phyloP scores from a whole-genome alignment of 2,797 vertebrate species.

The Muscicapa striata region DNA sequence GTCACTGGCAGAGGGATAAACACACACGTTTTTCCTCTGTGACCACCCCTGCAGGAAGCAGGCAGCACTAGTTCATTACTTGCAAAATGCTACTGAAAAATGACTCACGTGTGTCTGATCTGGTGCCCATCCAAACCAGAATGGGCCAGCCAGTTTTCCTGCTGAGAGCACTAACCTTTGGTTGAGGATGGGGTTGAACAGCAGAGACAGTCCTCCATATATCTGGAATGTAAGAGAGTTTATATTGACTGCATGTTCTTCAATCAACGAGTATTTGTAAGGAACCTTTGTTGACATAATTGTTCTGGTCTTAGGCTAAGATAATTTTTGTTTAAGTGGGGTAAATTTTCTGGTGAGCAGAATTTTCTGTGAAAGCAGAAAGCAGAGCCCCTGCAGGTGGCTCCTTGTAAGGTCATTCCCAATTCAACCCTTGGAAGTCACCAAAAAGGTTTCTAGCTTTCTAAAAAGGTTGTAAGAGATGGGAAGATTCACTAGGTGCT shows the following conservation, averaged over 20 bases:
- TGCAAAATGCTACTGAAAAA: neutral
- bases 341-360: neutral
- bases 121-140: neutral
- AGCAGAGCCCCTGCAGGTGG: neutral
- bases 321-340: neutral
- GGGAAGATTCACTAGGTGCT: neutral
- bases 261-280: neutral
- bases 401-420: neutral
- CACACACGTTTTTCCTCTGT: neutral
- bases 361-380: neutral
- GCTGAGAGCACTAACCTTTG: neutral
- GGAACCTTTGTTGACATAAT: neutral
- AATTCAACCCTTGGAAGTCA: neutral
- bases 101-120: neutral
- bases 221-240: neutral
- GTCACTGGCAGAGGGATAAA: neutral
- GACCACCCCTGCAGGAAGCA: neutral
- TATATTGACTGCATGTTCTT: neutral
- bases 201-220: neutral
- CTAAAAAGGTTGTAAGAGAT: neutral
- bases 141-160: neutral
- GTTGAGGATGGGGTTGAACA: neutral
- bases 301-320: neutral
- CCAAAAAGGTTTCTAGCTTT: neutral
- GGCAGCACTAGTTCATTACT: neutral